These are phyloP conservation scores for Alectoris magna DNA, from an alignment of 2,797 vertebrate species.

Conservation along the genomic window DNA sequence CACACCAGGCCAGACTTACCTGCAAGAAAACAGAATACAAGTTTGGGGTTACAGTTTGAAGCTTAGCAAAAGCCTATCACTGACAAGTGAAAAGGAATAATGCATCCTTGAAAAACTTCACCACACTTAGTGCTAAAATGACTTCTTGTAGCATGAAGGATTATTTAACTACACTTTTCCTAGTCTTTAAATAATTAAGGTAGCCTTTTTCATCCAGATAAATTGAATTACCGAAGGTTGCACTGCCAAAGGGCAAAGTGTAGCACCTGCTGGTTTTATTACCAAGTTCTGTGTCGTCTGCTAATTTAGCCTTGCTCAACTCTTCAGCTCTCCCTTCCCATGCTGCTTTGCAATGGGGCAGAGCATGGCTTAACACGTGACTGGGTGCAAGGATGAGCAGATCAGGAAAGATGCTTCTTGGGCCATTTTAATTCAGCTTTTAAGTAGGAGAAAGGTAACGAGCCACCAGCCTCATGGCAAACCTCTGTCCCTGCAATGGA, in stretches of 20 bases:
- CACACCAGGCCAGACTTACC: constrained; percentile 77
- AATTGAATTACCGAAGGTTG: constrained; percentile 35
- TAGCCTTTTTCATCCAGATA: neutral
- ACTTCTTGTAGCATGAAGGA: neutral
- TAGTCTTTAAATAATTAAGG: constrained; percentile 7
- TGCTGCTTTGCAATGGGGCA: neutral
- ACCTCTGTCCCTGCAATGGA: neutral
- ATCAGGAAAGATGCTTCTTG: neutral
- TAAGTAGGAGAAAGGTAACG: neutral
- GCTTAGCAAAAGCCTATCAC: neutral
- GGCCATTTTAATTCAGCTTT: neutral
- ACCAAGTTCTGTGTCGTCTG: neutral
- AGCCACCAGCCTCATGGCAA: neutral
- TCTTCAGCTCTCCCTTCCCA: neutral
- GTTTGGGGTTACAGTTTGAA: constrained; percentile 1
- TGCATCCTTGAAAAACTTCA: neutral
- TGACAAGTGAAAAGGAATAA: neutral
- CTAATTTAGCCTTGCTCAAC: neutral
- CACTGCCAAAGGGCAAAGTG: neutral
- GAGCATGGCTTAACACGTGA: neutral
- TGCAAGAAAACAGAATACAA: constrained; percentile 76
- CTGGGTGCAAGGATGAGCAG: neutral
- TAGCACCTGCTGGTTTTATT: neutral
- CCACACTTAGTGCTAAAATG: neutral
- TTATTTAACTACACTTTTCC: neutral